Evolutionary conservation across 2,797 vertebrate species (phyloP).

Genomic region (Acrossocheilus wenchowensis): DNA sequence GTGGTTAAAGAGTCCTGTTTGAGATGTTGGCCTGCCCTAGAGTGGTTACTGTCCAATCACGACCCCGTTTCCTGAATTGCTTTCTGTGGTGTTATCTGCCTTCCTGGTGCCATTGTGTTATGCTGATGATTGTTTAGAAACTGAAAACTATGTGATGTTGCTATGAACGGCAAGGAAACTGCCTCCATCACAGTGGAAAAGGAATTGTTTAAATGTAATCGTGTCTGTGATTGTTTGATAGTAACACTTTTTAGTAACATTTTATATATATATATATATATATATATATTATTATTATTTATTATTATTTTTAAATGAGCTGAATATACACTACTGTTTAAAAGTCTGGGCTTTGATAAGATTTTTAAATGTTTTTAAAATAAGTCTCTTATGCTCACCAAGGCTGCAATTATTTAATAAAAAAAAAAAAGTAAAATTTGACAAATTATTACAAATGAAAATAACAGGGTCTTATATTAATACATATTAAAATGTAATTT

Average conservation of each 20-base stretch:
- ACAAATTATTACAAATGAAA: no score
- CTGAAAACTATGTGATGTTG: constrained; percentile 7
- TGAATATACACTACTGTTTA: background rate
- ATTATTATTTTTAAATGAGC: no score
- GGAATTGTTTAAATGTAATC: background rate
- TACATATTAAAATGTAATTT: background rate
- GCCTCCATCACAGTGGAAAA: background rate
- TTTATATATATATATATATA: no score
- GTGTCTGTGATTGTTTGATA: background rate
- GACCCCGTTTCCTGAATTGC: constrained; percentile 69
- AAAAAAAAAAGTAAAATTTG: background rate
- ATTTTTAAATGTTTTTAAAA: background rate
- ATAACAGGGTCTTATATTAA: background rate
- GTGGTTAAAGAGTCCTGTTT: background rate
- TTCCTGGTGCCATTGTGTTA: constrained; percentile 75
- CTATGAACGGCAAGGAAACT: background rate
- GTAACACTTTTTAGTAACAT: background rate
- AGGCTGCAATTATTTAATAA: background rate
- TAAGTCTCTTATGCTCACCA: background rate
- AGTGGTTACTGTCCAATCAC: constrained; percentile 24
- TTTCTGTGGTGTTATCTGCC: constrained; percentile 66
- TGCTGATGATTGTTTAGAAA: constrained; percentile 41
- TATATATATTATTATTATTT: no score
- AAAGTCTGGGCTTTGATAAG: background rate
- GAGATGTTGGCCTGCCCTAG: background rate